Evolutionary conservation across 2,888 invertebrate genomes (phyloP).

Genomic region (Temnothorax ravouxi): DNA sequence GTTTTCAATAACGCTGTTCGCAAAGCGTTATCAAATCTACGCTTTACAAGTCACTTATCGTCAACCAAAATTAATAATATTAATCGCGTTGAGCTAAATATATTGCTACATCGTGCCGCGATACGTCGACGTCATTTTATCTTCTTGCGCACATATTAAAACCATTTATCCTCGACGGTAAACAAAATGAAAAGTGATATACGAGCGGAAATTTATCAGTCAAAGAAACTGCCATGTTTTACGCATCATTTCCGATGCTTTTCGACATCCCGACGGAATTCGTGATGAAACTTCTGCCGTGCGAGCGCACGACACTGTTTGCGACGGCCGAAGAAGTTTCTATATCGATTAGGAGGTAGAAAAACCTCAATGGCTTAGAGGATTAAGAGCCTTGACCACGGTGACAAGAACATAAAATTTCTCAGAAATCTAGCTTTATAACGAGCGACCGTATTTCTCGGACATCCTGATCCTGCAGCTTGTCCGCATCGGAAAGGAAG

Average conservation of each 20-base stretch:
- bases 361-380: conserved; percentile 8
- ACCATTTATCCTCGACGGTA: background rate
- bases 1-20: background rate
- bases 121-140: background rate
- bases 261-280: background rate
- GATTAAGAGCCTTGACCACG: conserved; percentile 21
- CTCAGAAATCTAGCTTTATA: conserved; percentile 8
- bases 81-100: background rate
- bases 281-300: conserved; percentile 20
- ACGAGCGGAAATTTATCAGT: background rate
- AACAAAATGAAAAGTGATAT: background rate
- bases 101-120: background rate
- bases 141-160: background rate
- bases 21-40: background rate
- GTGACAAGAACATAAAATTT: conserved; percentile 31
- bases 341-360: conserved; percentile 18
- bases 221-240: conserved; percentile 24
- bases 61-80: background rate
- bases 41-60: background rate
- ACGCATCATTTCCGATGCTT: conserved; percentile 12
- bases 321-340: conserved; percentile 4
- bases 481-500: background rate
- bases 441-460: conserved; percentile 4
- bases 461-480: background rate
- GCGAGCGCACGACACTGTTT: background rate